These are phyloP conservation scores for Acropora tenuis DNA, from an alignment of 64 coral and sea anemone genomes.

Conservation along the genomic window DNA sequence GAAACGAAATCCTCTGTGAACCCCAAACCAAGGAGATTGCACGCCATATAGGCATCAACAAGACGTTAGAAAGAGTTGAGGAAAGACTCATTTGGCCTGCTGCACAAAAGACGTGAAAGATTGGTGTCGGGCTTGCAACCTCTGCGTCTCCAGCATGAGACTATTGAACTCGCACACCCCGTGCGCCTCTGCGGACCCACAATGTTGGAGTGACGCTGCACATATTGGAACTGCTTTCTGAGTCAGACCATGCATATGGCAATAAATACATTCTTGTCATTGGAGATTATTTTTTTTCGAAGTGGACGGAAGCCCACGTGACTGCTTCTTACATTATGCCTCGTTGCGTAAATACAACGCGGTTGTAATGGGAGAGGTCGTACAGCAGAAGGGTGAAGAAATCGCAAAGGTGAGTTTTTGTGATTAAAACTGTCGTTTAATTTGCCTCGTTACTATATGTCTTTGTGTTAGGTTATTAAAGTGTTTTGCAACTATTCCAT, in stretches of 20 bases:
- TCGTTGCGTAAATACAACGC: too few species aligned
- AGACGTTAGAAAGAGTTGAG: not conserved
- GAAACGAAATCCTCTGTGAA: too few species aligned
- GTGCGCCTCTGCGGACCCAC: slow-evolving; percentile 11
- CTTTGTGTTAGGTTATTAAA: too few species aligned
- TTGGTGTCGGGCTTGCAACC: not conserved
- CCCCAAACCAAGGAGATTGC: too few species aligned
- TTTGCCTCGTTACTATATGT: too few species aligned
- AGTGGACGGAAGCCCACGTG: slow-evolving; percentile 26
- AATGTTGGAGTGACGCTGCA: slow-evolving; percentile 34
- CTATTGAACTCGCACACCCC: not conserved
- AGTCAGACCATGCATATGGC: not conserved
- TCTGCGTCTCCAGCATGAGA: not conserved
- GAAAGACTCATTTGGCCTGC: not conserved
- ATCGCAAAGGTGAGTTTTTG: too few species aligned
- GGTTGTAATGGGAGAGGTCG: too few species aligned
- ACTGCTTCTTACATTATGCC: not conserved
- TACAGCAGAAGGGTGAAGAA: too few species aligned
- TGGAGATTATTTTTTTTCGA: slow-evolving; percentile 34
- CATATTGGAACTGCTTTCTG: slow-evolving; percentile 26
- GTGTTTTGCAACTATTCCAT: too few species aligned
- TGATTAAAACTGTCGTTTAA: too few species aligned
- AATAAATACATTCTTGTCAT: slow-evolving; percentile 49
- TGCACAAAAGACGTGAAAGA: not conserved
- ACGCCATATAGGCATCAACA: not conserved